Percentiles rank a stretch among this genome's conserved stretches.
Conservation (phyloP, 1,140 invertebrate genomes). For the Ceratosolen solmsi region DNA sequence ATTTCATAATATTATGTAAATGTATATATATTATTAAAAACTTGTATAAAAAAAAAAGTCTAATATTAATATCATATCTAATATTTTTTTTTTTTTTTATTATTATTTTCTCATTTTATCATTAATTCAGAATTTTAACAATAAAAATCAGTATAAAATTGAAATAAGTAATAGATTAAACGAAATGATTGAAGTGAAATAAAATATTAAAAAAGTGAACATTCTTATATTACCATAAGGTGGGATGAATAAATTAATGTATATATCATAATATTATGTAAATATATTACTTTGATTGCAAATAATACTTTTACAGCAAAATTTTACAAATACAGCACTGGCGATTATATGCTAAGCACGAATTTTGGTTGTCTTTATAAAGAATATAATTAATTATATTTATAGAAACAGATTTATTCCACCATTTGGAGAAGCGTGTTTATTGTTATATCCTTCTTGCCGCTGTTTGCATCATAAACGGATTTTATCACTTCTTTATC, state of each 20-base stretch:
- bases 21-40: too few species aligned
- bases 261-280: constrained; percentile 58
- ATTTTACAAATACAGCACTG: constrained; percentile 62
- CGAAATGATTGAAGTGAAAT: too few species aligned
- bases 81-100: not conserved
- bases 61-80: too few species aligned
- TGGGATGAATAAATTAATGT: not conserved
- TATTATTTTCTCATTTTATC: not conserved
- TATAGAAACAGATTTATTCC: constrained; percentile 73
- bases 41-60: too few species aligned
- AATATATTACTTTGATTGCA: constrained; percentile 62
- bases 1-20: constrained; percentile 59
- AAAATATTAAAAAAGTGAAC: too few species aligned
- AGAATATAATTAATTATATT: not conserved
- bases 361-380: constrained; percentile 37
- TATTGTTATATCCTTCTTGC: constrained; percentile 92
- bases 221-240: too few species aligned
- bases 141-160: too few species aligned
- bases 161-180: too few species aligned
- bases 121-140: not conserved
- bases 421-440: constrained; percentile 93
- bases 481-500: constrained; percentile 94
- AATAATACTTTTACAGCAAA: constrained; percentile 58
- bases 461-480: constrained; percentile 90
- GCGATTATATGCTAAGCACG: constrained; percentile 50